These are phyloP conservation scores for Carassius carassius DNA, from an alignment of 2,113 vertebrate genomes.

Conservation along the genomic window DNA sequence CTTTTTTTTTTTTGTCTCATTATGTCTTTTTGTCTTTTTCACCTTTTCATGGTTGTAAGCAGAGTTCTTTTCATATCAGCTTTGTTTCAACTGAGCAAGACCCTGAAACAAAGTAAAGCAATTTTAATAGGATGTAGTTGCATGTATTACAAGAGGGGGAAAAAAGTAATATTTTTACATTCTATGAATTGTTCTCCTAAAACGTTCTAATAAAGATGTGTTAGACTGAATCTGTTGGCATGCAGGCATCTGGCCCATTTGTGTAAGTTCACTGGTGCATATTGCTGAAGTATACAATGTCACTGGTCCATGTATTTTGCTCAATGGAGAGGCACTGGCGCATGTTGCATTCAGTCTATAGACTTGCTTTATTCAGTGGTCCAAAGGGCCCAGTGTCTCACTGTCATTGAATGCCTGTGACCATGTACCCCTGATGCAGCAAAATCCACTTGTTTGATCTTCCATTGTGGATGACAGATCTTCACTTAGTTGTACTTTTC, in stretches of 20 bases:
- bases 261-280: conserved; percentile 58
- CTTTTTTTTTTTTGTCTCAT: background rate
- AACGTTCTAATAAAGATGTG: conserved; percentile 49
- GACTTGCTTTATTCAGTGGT: conserved; percentile 47
- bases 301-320: conserved; percentile 54
- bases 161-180: background rate
- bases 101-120: background rate
- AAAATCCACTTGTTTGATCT: conserved; percentile 20
- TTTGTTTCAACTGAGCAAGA: conserved; percentile 28
- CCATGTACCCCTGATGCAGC: conserved; percentile 35
- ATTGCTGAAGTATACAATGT: conserved; percentile 46
- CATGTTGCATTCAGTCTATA: conserved; percentile 49
- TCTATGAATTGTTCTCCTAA: background rate
- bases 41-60: conserved; percentile 51
- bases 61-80: background rate
- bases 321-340: conserved; percentile 54
- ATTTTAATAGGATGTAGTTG: conserved; percentile 30
- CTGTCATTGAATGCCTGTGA: conserved; percentile 23
- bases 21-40: conserved; percentile 16
- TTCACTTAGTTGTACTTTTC: conserved; percentile 37
- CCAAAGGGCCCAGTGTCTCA: background rate
- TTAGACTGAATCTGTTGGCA: conserved; percentile 46
- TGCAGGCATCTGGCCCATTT: conserved; percentile 45
- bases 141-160: background rate
- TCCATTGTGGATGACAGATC: conserved; percentile 35